phyloP scores from a whole-genome alignment of 2,888 invertebrate species.

The Esperia sulphurella region DNA sequence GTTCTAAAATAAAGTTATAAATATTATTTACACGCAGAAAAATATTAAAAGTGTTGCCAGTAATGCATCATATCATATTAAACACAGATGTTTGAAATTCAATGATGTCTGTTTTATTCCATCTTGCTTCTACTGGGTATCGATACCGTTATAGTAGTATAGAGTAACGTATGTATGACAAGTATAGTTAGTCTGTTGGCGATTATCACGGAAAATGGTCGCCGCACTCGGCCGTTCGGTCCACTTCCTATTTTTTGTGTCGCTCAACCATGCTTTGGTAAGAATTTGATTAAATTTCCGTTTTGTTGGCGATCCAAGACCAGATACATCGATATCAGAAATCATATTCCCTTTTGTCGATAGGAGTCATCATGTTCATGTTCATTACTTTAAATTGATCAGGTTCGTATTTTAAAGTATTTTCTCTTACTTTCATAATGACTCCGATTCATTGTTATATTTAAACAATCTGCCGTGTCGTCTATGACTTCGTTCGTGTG shows the following conservation, averaged over 20 bases:
- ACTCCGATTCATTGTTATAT: no score
- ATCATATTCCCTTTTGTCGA: no score
- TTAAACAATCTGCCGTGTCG: no score
- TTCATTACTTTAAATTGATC: no score
- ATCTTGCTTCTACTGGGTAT: background rate
- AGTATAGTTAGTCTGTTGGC: conserved; percentile 21
- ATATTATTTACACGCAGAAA: background rate
- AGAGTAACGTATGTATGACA: background rate
- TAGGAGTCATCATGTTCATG: no score
- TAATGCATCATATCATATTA: background rate
- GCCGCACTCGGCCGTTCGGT: conserved; percentile 13
- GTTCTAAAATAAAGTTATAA: no score
- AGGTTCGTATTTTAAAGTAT: no score
- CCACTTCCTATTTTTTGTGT: conserved; percentile 30
- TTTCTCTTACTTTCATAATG: no score
- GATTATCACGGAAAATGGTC: conserved; percentile 34
- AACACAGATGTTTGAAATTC: background rate
- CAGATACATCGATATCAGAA: no score
- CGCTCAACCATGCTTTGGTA: conserved; percentile 36
- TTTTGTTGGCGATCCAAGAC: background rate
- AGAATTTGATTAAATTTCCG: conserved; percentile 25
- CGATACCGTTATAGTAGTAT: background rate
- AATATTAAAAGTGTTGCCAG: background rate
- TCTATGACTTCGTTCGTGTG: no score
- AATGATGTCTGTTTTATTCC: background rate